phyloP scores from a whole-genome alignment of 2,113 vertebrate genomes.

The Grantiella picta region DNA sequence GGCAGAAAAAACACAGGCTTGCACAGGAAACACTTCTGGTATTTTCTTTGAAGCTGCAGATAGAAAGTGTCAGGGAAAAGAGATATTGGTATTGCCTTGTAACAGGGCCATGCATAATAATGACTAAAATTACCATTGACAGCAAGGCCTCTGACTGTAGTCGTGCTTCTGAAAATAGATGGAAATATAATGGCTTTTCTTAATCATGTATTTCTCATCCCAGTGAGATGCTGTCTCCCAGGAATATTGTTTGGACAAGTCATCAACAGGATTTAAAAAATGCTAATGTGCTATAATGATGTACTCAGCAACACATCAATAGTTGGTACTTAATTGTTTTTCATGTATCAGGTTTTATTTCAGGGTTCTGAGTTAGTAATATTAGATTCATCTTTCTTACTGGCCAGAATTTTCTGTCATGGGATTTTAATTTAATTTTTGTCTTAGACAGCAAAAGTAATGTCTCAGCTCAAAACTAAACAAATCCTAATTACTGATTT shows the following conservation, averaged over 20 bases:
- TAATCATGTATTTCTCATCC: not conserved
- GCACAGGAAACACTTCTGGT: not conserved
- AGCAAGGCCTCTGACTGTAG: slow-evolving; percentile 3
- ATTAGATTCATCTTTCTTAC: not conserved
- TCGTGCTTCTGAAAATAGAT: slow-evolving; percentile 11
- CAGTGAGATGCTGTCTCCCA: not conserved
- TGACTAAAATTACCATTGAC: slow-evolving; percentile 20
- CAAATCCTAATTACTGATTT: not conserved
- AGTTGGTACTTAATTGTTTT: not conserved
- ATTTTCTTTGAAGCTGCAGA: not conserved
- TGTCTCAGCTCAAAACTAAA: not conserved
- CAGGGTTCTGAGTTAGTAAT: not conserved
- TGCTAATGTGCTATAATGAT: not conserved
- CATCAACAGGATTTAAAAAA: not conserved
- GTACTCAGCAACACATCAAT: not conserved
- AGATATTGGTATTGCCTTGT: not conserved
- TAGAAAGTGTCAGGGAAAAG: not conserved
- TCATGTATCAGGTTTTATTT: not conserved
- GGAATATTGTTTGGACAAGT: not conserved
- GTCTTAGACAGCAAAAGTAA: not conserved
- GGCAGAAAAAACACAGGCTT: not conserved
- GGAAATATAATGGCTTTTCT: slow-evolving; percentile 20
- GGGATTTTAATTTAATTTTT: not conserved
- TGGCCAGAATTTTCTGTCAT: not conserved
- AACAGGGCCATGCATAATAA: slow-evolving; percentile 21